Evolutionary conservation across 2,888 invertebrate genomes (phyloP).

Genomic region (Gonocerus acuteangulatus): DNA sequence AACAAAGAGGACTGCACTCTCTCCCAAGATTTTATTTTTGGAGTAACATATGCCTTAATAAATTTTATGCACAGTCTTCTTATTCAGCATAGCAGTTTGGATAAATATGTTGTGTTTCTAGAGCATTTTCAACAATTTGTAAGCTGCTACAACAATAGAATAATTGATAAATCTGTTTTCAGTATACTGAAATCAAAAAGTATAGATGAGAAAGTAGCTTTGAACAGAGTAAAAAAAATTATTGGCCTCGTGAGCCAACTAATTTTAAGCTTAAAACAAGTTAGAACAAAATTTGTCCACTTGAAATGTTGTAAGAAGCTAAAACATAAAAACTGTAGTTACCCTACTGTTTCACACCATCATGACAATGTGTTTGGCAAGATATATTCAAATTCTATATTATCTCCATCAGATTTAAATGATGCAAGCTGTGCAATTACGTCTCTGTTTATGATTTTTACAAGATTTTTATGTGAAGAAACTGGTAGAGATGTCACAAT

Average conservation of each 20-base stretch:
- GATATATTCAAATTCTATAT: slow-evolving; percentile 43
- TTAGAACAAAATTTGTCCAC: slow-evolving; percentile 52
- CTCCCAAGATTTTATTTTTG: slow-evolving; percentile 54
- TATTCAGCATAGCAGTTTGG: slow-evolving; percentile 50
- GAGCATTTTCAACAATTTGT: slow-evolving; percentile 54
- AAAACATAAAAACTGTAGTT: slow-evolving; percentile 49
- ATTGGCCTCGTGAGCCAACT: slow-evolving; percentile 52
- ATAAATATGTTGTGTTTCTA: slow-evolving; percentile 51
- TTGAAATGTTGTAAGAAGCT: slow-evolving; percentile 49
- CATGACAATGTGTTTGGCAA: slow-evolving; percentile 54
- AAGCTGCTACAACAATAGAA: slow-evolving; percentile 52
- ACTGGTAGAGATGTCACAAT: slow-evolving; percentile 36
- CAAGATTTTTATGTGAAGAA: slow-evolving; percentile 39
- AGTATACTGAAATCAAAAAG: slow-evolving; percentile 50
- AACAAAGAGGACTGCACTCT: slow-evolving; percentile 44
- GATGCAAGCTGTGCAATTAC: slow-evolving; percentile 51
- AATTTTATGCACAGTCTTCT: slow-evolving; percentile 54
- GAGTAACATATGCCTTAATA: slow-evolving; percentile 52
- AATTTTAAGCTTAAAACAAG: slow-evolving; percentile 51
- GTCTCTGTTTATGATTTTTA: slow-evolving; percentile 50
- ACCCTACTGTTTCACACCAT: slow-evolving; percentile 48
- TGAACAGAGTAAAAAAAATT: slow-evolving; percentile 48
- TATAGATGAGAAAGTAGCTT: slow-evolving; percentile 44
- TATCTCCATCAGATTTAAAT: slow-evolving; percentile 42
- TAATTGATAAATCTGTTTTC: slow-evolving; percentile 51